Evolutionary conservation across 2,113 vertebrate species (phyloP).

Genomic region (Pelecanus crispus): DNA sequence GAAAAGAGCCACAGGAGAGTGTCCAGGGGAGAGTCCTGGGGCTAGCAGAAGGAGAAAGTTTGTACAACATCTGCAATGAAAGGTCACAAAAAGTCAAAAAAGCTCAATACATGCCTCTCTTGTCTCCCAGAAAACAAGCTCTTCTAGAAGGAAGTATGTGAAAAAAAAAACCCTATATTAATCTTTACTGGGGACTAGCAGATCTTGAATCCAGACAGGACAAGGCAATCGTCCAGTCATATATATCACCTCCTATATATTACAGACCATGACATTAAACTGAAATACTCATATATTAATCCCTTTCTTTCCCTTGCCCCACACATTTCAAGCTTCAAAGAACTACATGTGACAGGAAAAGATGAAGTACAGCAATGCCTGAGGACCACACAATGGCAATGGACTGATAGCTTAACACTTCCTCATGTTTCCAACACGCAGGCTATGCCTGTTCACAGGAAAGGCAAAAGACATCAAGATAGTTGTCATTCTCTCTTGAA

Average conservation of each 20-base stretch:
- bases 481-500: not conserved
- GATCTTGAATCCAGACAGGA: not conserved
- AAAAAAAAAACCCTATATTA: not conserved
- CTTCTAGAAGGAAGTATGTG: not conserved
- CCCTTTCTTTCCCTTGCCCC: not conserved
- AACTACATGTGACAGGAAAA: not conserved
- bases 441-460: not conserved
- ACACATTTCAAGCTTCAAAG: not conserved
- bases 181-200: not conserved
- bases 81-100: not conserved
- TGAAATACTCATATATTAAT: not conserved
- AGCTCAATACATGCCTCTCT: not conserved
- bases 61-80: not conserved
- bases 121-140: not conserved
- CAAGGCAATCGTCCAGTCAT: not conserved
- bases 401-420: not conserved
- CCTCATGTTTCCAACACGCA: not conserved
- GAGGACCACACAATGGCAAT: not conserved
- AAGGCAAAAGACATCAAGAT: not conserved
- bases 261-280: not conserved
- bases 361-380: not conserved
- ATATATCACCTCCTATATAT: not conserved
- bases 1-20: not conserved
- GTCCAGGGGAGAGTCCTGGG: not conserved
- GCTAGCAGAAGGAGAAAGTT: not conserved